phyloP scores from a whole-genome alignment of 2,113 vertebrate genomes.

The Mionectes macconnelli region DNA sequence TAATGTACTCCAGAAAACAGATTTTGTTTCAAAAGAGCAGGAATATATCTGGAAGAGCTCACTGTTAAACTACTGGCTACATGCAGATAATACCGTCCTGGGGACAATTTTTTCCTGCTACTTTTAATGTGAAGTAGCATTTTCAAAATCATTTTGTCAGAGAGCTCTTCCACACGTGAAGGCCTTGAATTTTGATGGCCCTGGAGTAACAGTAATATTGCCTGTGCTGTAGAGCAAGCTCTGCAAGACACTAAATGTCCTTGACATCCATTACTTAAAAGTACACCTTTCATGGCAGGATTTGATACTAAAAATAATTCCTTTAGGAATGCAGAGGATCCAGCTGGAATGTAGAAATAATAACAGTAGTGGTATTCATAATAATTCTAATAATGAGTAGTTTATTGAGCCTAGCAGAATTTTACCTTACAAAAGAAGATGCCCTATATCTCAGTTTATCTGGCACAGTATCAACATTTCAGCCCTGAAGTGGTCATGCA shows the following conservation, averaged over 20 bases:
- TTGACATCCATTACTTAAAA: conserved; percentile 1
- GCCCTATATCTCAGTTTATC: background rate
- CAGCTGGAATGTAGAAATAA: background rate
- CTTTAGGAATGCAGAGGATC: background rate
- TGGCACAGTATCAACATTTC: background rate
- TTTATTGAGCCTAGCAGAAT: background rate
- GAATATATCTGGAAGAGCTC: background rate
- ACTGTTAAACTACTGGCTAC: conserved; percentile 15
- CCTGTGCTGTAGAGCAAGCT: background rate
- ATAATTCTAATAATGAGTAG: background rate
- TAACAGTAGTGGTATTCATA: background rate
- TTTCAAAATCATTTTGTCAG: conserved; percentile 32
- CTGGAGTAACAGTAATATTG: background rate
- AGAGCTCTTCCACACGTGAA: background rate
- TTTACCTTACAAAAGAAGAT: background rate
- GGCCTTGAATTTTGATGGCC: conserved; percentile 10
- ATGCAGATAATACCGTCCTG: conserved; percentile 16
- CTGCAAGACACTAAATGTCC: background rate
- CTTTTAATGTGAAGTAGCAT: conserved; percentile 30
- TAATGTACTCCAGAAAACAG: conserved; percentile 21
- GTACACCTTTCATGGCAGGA: background rate
- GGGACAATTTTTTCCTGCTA: conserved; percentile 23
- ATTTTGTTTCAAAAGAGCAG: background rate
- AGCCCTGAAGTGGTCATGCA: background rate
- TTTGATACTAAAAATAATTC: background rate